A percentile compares a stretch with the other conserved stretches of the same genome.
These are phyloP conservation scores for Spisula subtruncata DNA, from an alignment of 2,888 invertebrate species.

Conservation along the genomic window DNA sequence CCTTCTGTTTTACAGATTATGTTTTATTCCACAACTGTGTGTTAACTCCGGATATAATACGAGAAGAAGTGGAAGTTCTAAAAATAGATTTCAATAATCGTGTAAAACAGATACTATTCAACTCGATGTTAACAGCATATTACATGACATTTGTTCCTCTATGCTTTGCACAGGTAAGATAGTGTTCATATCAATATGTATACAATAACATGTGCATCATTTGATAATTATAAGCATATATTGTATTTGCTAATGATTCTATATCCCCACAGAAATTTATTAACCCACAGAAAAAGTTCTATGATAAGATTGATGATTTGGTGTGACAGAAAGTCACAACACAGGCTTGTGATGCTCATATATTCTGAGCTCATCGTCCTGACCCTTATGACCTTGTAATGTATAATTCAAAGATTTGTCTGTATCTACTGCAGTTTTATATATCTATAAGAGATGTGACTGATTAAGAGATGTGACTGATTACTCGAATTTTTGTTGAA, in stretches of 20 bases:
- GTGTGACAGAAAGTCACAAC: no score
- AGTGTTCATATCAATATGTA: background rate
- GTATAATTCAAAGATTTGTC: no score
- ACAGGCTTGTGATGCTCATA: no score
- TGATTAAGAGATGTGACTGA: no score
- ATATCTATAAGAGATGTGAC: no score
- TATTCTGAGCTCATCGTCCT: no score
- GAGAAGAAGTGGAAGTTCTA: slow-evolving; percentile 95
- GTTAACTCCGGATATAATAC: slow-evolving; percentile 88
- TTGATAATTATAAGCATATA: background rate
- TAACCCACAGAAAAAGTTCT: no score
- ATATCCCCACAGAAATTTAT: background rate
- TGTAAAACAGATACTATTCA: slow-evolving; percentile 95
- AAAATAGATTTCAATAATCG: slow-evolving; percentile 96
- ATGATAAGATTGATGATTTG: no score
- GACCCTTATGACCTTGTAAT: no score
- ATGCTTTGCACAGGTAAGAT: slow-evolving; percentile 94
- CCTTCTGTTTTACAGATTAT: slow-evolving; percentile 32
- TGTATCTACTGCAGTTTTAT: no score
- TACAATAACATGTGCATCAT: background rate
- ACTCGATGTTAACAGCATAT: slow-evolving; percentile 94
- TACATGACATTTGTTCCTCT: slow-evolving; percentile 96
- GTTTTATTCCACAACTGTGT: slow-evolving; percentile 87
- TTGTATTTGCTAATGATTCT: background rate
- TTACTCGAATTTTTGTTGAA: no score